Evolutionary conservation across 2,113 vertebrate genomes (phyloP).

Genomic region (Psophia crepitans): DNA sequence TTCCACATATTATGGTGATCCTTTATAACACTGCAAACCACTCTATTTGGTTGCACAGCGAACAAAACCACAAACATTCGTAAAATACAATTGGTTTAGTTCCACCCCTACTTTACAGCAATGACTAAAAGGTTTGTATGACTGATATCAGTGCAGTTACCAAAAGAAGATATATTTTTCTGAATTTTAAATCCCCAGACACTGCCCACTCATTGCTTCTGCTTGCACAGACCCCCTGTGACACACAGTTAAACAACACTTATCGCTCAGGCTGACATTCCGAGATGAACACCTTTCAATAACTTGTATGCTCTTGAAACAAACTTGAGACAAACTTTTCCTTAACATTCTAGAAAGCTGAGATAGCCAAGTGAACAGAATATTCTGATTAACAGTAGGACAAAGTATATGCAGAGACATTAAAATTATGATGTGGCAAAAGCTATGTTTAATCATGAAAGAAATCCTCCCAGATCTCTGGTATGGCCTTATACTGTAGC

Average conservation of each 20-base stretch:
- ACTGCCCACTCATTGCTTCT: conserved; percentile 10
- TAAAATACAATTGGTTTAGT: background rate
- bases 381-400: background rate
- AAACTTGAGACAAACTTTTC: background rate
- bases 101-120: background rate
- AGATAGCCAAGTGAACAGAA: background rate
- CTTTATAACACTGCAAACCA: background rate
- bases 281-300: conserved; percentile 1
- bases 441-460: background rate
- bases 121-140: background rate
- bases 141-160: background rate
- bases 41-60: background rate
- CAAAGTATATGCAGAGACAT: background rate
- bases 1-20: background rate
- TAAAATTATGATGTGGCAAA: background rate
- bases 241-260: conserved; percentile 35
- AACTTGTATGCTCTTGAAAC: background rate
- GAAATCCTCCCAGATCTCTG: background rate
- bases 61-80: background rate
- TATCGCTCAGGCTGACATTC: conserved; percentile 8
- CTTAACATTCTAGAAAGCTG: background rate
- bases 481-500: background rate
- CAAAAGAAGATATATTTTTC: background rate
- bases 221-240: conserved; percentile 31
- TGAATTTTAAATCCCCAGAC: background rate